Base-by-base conservation (phyloP, 2,888 invertebrate species). In the Odontocolon sp. region DNA sequence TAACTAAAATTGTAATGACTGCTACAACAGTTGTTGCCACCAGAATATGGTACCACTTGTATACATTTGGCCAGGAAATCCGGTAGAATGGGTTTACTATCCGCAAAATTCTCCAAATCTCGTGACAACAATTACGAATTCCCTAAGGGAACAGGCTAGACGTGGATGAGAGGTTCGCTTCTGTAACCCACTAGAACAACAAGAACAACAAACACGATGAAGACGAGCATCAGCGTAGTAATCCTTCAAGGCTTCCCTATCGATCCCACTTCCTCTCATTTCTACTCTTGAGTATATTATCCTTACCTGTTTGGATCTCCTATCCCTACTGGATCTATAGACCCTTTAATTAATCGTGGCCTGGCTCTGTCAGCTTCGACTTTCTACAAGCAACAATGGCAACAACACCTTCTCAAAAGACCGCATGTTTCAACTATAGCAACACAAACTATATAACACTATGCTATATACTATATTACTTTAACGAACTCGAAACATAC, bases 81-180 rank as follows among this genome's bases (percentile, higher is more conserved):
- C 38, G 23, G 33, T 56, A n/a, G 56, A 31, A 47, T 36, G 6
- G 11, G 33, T 14, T 52, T 47, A 31, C 54, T 8, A 56, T 31
- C 50, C 42, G 28, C 36, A 52, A 50, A 67, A 75, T 69, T 52
- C 42, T 69, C 69, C 59, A 26, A 75, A 45, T 31, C 64, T 67
- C 67, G 61, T 33, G 67, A 67, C 61, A 56, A 75, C 69, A 59
- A 70, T 75, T 69, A 64, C 75, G 21, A 75, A 75, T 70, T 42
- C 64, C 57, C 69, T 0, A 9, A 45, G 59, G 57, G 26, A 33
- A n/a, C 9, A 18, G 50, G 4, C 61, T 28, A 11, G 5, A 28
- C n/a, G 33, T 3, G 21, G 14, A 40, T 6, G 1, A 45, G 61
- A 38, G 31, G 9, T 16, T 61, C 56, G 42, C 23, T 52, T 21